Evolutionary conservation across 2,888 invertebrate genomes (phyloP).

Genomic region (Chesias legatella): DNA sequence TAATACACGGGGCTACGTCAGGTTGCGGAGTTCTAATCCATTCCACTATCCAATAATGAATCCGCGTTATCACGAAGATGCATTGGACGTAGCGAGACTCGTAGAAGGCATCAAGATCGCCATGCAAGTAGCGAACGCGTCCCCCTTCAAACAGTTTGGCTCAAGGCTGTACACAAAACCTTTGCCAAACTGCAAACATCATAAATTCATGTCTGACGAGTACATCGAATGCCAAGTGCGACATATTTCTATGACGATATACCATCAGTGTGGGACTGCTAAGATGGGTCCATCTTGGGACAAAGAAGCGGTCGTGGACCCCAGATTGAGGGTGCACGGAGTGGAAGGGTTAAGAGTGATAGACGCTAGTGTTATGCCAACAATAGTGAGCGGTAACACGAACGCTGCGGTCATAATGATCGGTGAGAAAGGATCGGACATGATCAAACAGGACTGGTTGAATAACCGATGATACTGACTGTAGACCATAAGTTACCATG

Average conservation of each 20-base stretch:
- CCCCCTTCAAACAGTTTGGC: slow-evolving; percentile 90
- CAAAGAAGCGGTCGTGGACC: slow-evolving; percentile 89
- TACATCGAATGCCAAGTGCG: slow-evolving; percentile 94
- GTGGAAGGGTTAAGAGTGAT: slow-evolving; percentile 89
- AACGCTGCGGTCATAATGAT: slow-evolving; percentile 96
- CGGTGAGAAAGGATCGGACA: slow-evolving; percentile 92
- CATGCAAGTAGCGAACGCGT: slow-evolving; percentile 85
- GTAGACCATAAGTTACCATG: slow-evolving; percentile 12
- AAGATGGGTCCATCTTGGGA: slow-evolving; percentile 94
- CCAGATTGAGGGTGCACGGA: slow-evolving; percentile 88
- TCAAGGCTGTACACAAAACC: slow-evolving; percentile 87
- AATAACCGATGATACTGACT: slow-evolving; percentile 51
- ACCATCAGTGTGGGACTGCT: slow-evolving; percentile 92
- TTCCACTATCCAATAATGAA: slow-evolving; percentile 93
- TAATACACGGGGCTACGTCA: slow-evolving; percentile 88
- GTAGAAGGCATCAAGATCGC: slow-evolving; percentile 92
- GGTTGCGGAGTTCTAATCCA: slow-evolving; percentile 89
- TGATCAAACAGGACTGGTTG: slow-evolving; percentile 92
- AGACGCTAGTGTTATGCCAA: slow-evolving; percentile 94
- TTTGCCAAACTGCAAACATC: slow-evolving; percentile 88
- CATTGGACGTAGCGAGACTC: slow-evolving; percentile 87
- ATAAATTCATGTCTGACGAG: slow-evolving; percentile 87
- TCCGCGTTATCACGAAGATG: slow-evolving; percentile 94
- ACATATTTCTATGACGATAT: slow-evolving; percentile 93
- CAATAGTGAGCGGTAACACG: slow-evolving; percentile 93